phyloP scores from a whole-genome alignment of 2,113 vertebrate species.

The Blennius ocellaris region DNA sequence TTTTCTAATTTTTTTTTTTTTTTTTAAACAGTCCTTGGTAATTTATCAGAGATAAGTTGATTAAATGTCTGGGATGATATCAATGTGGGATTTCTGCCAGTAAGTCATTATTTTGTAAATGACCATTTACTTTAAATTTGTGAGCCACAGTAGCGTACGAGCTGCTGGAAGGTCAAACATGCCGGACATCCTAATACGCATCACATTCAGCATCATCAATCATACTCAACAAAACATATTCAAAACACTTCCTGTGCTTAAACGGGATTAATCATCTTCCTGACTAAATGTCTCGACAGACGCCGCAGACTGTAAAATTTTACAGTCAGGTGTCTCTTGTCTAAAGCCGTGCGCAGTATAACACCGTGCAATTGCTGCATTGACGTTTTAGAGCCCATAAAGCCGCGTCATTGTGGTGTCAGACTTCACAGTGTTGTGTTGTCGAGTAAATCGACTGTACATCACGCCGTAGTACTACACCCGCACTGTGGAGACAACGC shows the following conservation, averaged over 20 bases:
- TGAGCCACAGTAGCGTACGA: background rate
- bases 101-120: constrained; percentile 10
- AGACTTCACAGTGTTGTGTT: constrained; percentile 3
- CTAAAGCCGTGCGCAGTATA: background rate
- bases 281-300: background rate
- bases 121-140: constrained; percentile 16
- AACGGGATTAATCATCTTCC: background rate
- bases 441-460: constrained; percentile 23
- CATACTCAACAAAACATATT: background rate
- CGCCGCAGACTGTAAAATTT: background rate
- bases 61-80: constrained; percentile 9
- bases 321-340: background rate
- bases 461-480: constrained; percentile 15
- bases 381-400: constrained; percentile 22
- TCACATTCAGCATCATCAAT: constrained; percentile 8
- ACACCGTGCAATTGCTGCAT: background rate
- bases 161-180: constrained; percentile 29
- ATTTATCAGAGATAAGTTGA: constrained; percentile 16
- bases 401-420: background rate
- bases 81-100: constrained; percentile 33
- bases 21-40: constrained; percentile 5
- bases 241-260: no score
- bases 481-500: constrained; percentile 16
- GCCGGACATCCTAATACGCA: constrained; percentile 1
- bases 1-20: background rate